Conservation (phyloP, 1,140 invertebrate species). For the Pachypeltis micranthus region DNA sequence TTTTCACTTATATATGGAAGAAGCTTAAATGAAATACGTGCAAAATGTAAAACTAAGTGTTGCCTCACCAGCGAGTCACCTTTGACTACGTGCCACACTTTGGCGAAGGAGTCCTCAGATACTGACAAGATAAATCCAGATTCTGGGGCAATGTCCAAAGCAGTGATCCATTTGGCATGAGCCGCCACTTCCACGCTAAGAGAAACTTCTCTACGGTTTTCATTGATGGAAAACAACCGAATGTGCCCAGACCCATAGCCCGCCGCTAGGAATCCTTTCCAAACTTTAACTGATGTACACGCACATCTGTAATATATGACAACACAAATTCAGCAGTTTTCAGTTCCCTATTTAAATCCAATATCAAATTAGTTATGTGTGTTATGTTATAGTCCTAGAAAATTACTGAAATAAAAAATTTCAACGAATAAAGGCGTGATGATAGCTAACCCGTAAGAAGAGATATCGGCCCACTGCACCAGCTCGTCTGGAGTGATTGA, state of each 20-base stretch:
- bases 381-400: too few species aligned
- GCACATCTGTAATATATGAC: conserved; percentile 26
- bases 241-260: conserved; percentile 40
- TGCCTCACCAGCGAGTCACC: conserved; percentile 22
- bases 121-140: conserved; percentile 36
- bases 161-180: conserved; percentile 39
- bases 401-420: too few species aligned
- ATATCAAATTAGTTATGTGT: too few species aligned
- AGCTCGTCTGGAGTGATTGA: conserved; percentile 24
- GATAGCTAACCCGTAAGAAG: conserved; percentile 23
- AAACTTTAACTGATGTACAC: conserved; percentile 27
- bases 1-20: too few species aligned
- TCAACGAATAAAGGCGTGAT: too few species aligned
- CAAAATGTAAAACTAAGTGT: too few species aligned
- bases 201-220: conserved; percentile 25
- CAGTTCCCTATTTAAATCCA: too few species aligned
- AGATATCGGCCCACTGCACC: conserved; percentile 19
- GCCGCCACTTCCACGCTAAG: conserved; percentile 36
- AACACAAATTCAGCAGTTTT: too few species aligned
- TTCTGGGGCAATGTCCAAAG: conserved; percentile 35
- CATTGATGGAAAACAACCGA: conserved; percentile 31
- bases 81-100: conserved; percentile 35
- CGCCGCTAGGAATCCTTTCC: conserved; percentile 32
- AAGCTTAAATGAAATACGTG: too few species aligned
- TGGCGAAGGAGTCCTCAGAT: conserved; percentile 38